phyloP scores from a whole-genome alignment of 2,113 vertebrate genomes.

The Arvicanthis niloticus region DNA sequence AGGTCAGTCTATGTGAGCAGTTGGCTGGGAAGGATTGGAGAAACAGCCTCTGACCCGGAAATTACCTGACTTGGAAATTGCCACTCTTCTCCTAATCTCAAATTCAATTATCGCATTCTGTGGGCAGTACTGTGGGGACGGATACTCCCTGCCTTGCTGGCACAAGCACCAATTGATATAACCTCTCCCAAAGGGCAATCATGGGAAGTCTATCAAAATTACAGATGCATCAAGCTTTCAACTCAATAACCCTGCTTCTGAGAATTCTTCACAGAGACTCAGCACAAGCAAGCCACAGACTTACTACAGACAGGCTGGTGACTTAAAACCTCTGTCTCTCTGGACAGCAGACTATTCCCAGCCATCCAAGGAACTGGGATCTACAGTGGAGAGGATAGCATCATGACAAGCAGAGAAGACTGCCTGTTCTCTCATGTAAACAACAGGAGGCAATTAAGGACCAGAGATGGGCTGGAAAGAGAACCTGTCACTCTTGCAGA shows the following conservation, averaged over 20 bases:
- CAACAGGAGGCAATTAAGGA: background rate
- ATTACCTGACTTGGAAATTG: conserved; percentile 23
- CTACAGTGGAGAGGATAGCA: accelerated
- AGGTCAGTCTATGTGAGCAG: accelerated
- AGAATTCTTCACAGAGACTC: background rate
- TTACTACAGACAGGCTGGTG: background rate
- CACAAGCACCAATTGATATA: background rate
- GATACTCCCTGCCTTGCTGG: background rate
- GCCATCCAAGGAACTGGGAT: background rate
- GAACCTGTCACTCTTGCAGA: background rate
- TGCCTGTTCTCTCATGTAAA: background rate
- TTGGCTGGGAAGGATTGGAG: background rate
- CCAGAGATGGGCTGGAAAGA: background rate
- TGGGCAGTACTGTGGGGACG: background rate
- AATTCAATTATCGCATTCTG: background rate
- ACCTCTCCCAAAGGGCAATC: background rate
- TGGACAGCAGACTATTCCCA: background rate
- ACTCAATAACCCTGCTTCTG: background rate
- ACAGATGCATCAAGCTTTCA: background rate
- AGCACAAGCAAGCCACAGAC: background rate
- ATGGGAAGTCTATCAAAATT: conserved; percentile 4
- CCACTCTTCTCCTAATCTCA: background rate
- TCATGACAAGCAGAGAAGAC: background rate
- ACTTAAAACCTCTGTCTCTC: background rate
- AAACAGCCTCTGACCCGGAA: accelerated